Evolutionary conservation across 2,888 invertebrate genomes (phyloP), one percentile per base, ranked within the genome.

Genomic region (Halictus quadricinctus): DNA sequence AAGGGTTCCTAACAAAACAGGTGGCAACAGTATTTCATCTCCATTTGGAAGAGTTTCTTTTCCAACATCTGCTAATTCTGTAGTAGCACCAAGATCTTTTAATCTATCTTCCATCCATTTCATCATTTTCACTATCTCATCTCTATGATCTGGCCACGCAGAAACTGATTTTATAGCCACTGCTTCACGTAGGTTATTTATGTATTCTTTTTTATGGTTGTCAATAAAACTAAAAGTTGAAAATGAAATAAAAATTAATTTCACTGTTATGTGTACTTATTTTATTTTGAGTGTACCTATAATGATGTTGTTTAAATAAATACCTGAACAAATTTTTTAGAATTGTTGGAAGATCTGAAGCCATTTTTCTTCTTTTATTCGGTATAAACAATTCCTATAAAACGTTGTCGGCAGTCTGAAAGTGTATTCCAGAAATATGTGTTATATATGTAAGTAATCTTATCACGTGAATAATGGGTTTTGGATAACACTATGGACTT

Each of bases 101-200:
- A 98, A 94, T 92, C 96, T 96, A 0, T 95, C 95, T 79, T 96
- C 96, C 76, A 96, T 96, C 98, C 98, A 99, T 87, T 98, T 95
- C 48, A 98, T 96, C 99, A 99, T 99, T 89, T 96, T 96, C 25
- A 96, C 95, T 88, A 98, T 97, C 88, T 99, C 98, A 25, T 95
- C 95, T 72, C 99, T 96, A 87, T 96, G 96, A 84, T 98, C 97
- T 6, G 97, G 96, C 97, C 98, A 98, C 92, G 98, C 97, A 43
- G 99, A 99, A n/a, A 99, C 98, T 8, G 99, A 99, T 91, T 97
- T 97, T 92, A 99, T 99, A 5, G 97, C 98, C 46, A 99, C 99
- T 1, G 97, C 98, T 92, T 98, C 97, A 80, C 96, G 96, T 81
- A 99, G 95, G 86, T 96, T 96, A 74, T 96, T 95, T 85, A 99